phyloP scores from a whole-genome alignment of 2,113 vertebrate species.

The Tragulus kanchil region DNA sequence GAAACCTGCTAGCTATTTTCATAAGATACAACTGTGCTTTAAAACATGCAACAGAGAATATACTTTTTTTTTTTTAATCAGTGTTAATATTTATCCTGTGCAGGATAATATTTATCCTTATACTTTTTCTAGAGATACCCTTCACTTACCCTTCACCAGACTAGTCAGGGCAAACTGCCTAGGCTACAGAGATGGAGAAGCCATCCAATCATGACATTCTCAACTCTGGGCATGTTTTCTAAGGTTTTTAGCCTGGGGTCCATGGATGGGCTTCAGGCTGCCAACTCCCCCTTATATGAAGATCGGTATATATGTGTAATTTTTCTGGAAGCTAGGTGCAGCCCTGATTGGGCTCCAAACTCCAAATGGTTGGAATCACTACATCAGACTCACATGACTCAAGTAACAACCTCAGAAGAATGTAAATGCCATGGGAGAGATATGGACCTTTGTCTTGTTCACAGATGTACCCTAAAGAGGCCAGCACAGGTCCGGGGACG shows the following conservation, averaged over 20 bases:
- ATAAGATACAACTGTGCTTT: not conserved
- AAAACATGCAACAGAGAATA: not conserved
- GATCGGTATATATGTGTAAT: not conserved
- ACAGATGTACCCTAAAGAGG: not conserved
- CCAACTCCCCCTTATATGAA: not conserved
- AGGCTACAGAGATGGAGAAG: slow-evolving; percentile 28
- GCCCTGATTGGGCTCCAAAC: not conserved
- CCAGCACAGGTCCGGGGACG: not conserved
- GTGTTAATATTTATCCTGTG: not conserved
- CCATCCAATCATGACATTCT: not conserved
- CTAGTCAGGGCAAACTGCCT: not conserved
- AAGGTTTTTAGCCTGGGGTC: slow-evolving; percentile 7
- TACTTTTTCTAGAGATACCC: not conserved
- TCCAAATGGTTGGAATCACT: slow-evolving; percentile 2
- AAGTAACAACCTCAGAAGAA: not conserved
- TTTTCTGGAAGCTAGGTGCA: not conserved
- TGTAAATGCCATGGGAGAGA: not conserved
- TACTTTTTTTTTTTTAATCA: slow-evolving; percentile 5
- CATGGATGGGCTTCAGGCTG: not conserved
- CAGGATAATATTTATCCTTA: not conserved
- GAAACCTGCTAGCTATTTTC: slow-evolving; percentile 46
- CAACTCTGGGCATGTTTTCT: slow-evolving; percentile 21
- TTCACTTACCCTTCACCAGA: not conserved
- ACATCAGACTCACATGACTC: not conserved
- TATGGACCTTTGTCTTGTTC: not conserved